Evolutionary conservation across 1,140 invertebrate genomes (phyloP).

Genomic region (Trichonephila inaurata): DNA sequence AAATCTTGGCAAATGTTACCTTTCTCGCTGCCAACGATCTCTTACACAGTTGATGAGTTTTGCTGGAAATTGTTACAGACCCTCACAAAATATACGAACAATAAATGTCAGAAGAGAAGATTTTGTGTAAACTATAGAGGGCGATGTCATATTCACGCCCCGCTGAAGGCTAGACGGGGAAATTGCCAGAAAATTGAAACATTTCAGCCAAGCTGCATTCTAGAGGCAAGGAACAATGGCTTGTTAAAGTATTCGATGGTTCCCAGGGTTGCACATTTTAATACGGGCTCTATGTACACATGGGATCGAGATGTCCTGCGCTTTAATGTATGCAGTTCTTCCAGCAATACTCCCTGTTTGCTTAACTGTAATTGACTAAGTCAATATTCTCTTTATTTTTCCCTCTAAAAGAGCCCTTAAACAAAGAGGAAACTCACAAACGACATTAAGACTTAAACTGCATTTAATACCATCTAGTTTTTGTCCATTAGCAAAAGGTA

Average conservation of each 20-base stretch:
- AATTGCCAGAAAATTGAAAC: slow-evolving; percentile 40
- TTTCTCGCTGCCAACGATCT: not conserved
- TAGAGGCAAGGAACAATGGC: not conserved
- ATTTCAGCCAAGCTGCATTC: slow-evolving; percentile 2
- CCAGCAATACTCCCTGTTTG: not conserved
- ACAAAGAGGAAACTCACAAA: not conserved
- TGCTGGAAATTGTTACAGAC: not conserved
- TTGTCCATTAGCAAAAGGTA: not conserved
- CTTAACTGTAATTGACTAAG: slow-evolving; percentile 33
- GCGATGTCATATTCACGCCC: slow-evolving; percentile 43
- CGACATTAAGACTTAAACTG: not conserved
- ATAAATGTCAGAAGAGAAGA: slow-evolving; percentile 22
- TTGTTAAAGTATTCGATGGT: slow-evolving; percentile 32
- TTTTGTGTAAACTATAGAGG: slow-evolving; percentile 9
- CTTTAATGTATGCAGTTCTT: slow-evolving; percentile 37
- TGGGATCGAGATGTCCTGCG: not conserved
- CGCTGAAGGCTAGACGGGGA: slow-evolving; percentile 16
- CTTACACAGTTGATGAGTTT: not conserved
- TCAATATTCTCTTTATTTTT: slow-evolving; percentile 39
- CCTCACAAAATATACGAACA: not conserved
- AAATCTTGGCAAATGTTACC: not conserved
- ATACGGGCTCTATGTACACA: slow-evolving; percentile 28
- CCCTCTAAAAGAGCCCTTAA: not conserved
- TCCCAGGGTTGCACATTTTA: slow-evolving; percentile 16
- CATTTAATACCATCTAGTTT: not conserved